phyloP scores from a whole-genome alignment of 2,888 invertebrate genomes.

The Dasypogon diadema region DNA sequence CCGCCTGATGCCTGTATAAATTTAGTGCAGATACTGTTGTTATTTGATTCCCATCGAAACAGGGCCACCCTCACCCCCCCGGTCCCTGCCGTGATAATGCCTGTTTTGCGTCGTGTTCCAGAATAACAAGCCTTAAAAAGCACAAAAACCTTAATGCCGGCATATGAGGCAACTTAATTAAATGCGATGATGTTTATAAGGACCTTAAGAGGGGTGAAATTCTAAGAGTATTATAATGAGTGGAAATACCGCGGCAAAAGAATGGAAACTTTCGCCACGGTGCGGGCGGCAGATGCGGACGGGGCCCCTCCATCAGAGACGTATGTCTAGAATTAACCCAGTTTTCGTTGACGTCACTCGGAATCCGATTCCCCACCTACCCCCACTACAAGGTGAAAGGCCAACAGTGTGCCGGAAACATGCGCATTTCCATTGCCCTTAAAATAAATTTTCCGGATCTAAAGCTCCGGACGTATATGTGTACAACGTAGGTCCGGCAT shows the following conservation, averaged over 20 bases:
- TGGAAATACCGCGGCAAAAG: slow-evolving; percentile 28
- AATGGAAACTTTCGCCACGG: neutral
- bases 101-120: slow-evolving; percentile 18
- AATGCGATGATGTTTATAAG: slow-evolving; percentile 39
- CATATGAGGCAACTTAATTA: slow-evolving; percentile 41
- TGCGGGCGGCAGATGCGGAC: neutral
- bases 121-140: slow-evolving; percentile 9
- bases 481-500: slow-evolving; percentile 40
- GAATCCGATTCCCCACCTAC: slow-evolving; percentile 6
- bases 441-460: slow-evolving; percentile 44
- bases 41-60: slow-evolving; percentile 6
- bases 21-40: slow-evolving; percentile 14
- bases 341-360: slow-evolving; percentile 43
- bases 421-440: slow-evolving; percentile 38
- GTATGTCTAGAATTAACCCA: slow-evolving; percentile 35
- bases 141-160: slow-evolving; percentile 33
- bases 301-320: slow-evolving; percentile 6
- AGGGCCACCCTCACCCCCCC: neutral
- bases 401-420: slow-evolving; percentile 41
- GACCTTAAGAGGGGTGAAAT: slow-evolving; percentile 2
- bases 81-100: neutral
- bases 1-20: slow-evolving; percentile 2
- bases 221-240: slow-evolving; percentile 43
- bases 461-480: slow-evolving; percentile 43
- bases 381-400: slow-evolving; percentile 10